phyloP scores from a whole-genome alignment of 1,140 invertebrate genomes.

The Euglossa dilemma region DNA sequence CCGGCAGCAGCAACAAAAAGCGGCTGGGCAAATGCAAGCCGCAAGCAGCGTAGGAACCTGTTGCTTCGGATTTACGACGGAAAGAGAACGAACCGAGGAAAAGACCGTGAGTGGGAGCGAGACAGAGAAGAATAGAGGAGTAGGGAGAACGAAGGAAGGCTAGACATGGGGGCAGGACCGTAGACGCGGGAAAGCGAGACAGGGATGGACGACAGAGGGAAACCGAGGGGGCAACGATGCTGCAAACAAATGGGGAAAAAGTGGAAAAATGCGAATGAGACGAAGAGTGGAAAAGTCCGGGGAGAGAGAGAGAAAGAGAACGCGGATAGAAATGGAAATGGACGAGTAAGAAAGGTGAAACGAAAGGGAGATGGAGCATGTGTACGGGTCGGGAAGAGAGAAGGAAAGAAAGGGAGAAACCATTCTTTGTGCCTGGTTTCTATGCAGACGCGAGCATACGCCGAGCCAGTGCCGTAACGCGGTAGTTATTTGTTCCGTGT shows the following conservation, averaged over 20 bases:
- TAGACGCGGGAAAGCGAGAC: neutral
- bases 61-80: constrained; percentile 63
- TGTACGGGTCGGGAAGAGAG: neutral
- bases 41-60: constrained; percentile 66
- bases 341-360: constrained; percentile 24
- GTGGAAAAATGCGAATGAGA: neutral
- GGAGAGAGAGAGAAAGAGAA: neutral
- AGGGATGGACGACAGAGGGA: neutral
- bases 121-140: neutral
- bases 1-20: constrained; percentile 56
- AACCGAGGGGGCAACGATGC: neutral
- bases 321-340: constrained; percentile 14
- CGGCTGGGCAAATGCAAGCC: constrained; percentile 51
- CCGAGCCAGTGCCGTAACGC: constrained; percentile 30
- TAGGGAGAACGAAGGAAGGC: neutral
- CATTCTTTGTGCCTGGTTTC: constrained; percentile 51
- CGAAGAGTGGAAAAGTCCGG: neutral
- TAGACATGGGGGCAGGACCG: neutral
- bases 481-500: constrained; percentile 1
- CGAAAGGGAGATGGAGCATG: neutral
- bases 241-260: neutral
- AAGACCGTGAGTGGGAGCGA: constrained; percentile 19
- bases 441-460: neutral
- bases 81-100: constrained; percentile 23
- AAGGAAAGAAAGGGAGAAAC: constrained; percentile 6